Conservation (phyloP, 2,888 invertebrate genomes). For the Empis livida region DNA sequence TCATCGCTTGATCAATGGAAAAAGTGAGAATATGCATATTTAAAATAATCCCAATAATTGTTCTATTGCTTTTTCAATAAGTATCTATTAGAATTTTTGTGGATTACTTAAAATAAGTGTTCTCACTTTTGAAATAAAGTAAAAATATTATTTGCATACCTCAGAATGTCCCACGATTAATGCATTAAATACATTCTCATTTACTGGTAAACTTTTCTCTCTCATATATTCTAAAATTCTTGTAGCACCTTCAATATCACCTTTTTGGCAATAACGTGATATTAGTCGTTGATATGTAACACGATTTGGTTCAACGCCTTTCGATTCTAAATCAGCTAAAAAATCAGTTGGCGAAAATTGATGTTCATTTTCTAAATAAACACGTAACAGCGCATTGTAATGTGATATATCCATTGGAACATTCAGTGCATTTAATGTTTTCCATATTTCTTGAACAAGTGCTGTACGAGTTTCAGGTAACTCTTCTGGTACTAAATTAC, state of each 20-base stretch:
- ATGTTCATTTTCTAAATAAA: conserved; percentile 76
- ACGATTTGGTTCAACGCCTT: conserved; percentile 68
- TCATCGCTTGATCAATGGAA: too few relatives aligned
- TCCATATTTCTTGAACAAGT: conserved; percentile 70
- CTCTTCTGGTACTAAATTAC: conserved; percentile 66
- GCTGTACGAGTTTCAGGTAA: conserved; percentile 59
- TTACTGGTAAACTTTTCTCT: conserved; percentile 62
- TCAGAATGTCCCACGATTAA: conserved; percentile 75
- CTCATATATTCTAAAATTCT: conserved; percentile 76
- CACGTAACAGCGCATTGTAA: conserved; percentile 73
- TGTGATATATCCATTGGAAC: conserved; percentile 76
- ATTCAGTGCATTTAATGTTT: conserved; percentile 55
- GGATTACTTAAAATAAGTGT: too few relatives aligned
- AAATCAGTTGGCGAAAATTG: conserved; percentile 71
- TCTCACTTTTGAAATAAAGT: too few relatives aligned
- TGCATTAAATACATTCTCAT: conserved; percentile 71
- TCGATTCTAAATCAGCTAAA: conserved; percentile 58
- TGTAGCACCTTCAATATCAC: conserved; percentile 77
- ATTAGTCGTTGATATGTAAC: conserved; percentile 80
- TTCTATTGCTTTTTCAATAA: too few relatives aligned
- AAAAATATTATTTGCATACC: conserved; percentile 24
- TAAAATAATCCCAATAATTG: too few relatives aligned
- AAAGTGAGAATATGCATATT: too few relatives aligned
- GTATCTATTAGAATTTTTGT: too few relatives aligned
- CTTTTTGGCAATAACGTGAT: conserved; percentile 66